Conservation (phyloP, 2,888 invertebrate genomes). For the Cyaniris semiargus region DNA sequence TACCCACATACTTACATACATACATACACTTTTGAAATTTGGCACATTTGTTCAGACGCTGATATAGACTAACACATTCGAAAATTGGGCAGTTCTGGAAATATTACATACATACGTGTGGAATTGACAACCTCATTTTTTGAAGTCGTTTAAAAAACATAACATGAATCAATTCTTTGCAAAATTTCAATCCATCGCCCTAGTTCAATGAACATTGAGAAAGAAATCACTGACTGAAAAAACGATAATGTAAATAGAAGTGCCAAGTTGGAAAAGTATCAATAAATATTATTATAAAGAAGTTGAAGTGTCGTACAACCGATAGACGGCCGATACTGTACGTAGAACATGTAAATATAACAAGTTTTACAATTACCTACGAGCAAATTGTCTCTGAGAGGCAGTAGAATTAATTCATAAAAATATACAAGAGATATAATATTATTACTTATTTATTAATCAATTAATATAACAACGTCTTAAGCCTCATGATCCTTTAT, state of each 20-base stretch:
- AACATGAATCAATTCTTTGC: background rate
- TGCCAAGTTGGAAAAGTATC: slow-evolving; percentile 2
- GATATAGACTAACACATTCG: too few species aligned
- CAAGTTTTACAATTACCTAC: background rate
- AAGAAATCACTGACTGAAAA: background rate
- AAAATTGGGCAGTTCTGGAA: too few species aligned
- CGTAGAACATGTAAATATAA: background rate
- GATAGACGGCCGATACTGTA: background rate
- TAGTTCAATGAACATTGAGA: background rate
- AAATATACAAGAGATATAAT: too few species aligned
- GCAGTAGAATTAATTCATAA: background rate
- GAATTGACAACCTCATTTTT: too few species aligned
- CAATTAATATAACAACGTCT: too few species aligned
- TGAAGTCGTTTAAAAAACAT: too few species aligned
- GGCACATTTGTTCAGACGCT: too few species aligned
- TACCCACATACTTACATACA: too few species aligned
- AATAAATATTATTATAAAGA: slow-evolving; percentile 14
- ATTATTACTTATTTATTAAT: too few species aligned
- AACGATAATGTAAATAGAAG: slow-evolving; percentile 1
- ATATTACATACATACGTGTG: too few species aligned
- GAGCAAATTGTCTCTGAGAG: background rate
- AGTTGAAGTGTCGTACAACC: background rate
- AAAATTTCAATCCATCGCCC: background rate
- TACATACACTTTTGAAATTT: too few species aligned
- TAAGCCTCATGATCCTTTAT: too few species aligned